phyloP scores from a whole-genome alignment of 1,140 invertebrate genomes.

The Drosophila elegans region DNA sequence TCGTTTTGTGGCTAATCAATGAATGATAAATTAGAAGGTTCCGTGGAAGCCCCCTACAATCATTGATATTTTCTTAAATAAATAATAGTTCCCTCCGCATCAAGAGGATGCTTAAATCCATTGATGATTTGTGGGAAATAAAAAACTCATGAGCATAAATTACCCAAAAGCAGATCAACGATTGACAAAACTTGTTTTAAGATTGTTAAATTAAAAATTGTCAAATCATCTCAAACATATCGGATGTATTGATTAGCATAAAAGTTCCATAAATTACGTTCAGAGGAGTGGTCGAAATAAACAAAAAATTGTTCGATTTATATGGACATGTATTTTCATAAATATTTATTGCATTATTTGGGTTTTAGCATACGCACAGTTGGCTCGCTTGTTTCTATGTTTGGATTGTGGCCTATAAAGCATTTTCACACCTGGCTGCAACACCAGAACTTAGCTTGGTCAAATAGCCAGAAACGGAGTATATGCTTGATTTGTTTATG shows the following conservation, averaged over 20 bases:
- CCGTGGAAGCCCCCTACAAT: conserved; percentile 12
- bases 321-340: conserved; percentile 18
- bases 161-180: conserved; percentile 28
- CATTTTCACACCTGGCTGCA: conserved; percentile 75
- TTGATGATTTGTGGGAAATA: conserved; percentile 43
- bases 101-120: conserved; percentile 8
- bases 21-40: conserved; percentile 28
- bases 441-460: conserved; percentile 27
- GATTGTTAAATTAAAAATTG: conserved; percentile 46
- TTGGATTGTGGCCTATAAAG: conserved; percentile 33
- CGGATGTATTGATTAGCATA: conserved; percentile 60
- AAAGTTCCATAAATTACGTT: conserved; percentile 32
- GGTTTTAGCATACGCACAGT: conserved; percentile 59
- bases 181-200: conserved; percentile 48
- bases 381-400: conserved; percentile 15
- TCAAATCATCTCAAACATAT: conserved; percentile 44
- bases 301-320: background rate
- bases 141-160: conserved; percentile 24
- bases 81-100: conserved; percentile 24
- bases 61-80: conserved; percentile 12
- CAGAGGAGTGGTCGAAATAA: conserved; percentile 20
- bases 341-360: conserved; percentile 39
- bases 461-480: conserved; percentile 10
- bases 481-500: conserved; percentile 70
- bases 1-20: conserved; percentile 3